Conservation (phyloP, 2,113 vertebrate species). For the Salminus brasiliensis region DNA sequence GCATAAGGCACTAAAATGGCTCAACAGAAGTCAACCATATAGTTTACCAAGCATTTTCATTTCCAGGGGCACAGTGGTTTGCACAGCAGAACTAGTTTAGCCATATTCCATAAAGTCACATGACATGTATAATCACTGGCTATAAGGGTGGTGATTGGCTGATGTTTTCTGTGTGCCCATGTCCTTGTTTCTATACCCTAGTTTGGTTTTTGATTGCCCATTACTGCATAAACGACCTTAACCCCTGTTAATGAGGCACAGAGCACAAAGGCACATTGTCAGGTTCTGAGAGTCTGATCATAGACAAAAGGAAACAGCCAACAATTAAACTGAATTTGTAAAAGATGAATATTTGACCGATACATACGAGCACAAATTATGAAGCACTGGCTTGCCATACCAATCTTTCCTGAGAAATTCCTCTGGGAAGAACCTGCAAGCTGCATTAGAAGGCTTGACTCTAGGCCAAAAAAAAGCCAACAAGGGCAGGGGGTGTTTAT, state of each 20-base stretch:
- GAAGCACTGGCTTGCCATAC: constrained; percentile 41
- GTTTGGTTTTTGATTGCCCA: constrained; percentile 42
- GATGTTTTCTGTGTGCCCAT: constrained; percentile 6
- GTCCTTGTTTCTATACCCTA: background rate
- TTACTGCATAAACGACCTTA: constrained; percentile 20
- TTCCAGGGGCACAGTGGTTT: constrained; percentile 4
- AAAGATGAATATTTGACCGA: background rate
- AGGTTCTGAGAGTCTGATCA: constrained; percentile 1
- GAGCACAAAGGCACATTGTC: constrained; percentile 40
- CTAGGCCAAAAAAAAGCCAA: constrained; percentile 5
- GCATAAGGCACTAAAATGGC: constrained; percentile 8
- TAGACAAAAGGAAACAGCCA: background rate
- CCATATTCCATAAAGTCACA: constrained; percentile 40
- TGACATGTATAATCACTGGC: constrained; percentile 44
- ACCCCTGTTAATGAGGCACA: constrained; percentile 9
- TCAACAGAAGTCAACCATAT: background rate
- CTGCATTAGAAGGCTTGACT: constrained; percentile 8
- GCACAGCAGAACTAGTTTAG: constrained; percentile 26
- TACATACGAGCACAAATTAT: constrained; percentile 55
- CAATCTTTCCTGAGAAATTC: constrained; percentile 44
- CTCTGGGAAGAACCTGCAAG: background rate
- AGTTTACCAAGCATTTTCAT: background rate
- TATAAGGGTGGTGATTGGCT: constrained; percentile 23
- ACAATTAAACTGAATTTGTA: constrained; percentile 9
- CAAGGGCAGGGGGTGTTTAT: background rate